Conservation (phyloP, 1,140 invertebrate genomes). For the Paraescarpia echinospica region DNA sequence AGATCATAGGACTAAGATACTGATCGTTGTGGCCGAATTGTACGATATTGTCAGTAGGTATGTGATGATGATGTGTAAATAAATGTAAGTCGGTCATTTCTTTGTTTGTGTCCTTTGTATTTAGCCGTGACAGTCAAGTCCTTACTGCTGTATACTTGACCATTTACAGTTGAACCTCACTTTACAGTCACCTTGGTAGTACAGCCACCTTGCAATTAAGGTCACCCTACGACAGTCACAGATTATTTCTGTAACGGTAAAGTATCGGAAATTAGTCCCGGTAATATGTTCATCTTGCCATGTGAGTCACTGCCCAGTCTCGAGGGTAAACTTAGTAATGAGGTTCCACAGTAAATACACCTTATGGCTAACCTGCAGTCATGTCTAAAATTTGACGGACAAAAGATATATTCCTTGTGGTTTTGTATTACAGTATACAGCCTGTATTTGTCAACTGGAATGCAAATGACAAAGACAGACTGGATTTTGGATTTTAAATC, state of each 20-base stretch:
- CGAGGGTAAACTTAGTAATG: no score
- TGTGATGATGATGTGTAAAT: constrained; percentile 1
- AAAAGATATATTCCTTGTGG: not conserved
- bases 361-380: no score
- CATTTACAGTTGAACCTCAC: no score
- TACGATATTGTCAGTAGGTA: not conserved
- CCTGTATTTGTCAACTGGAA: not conserved
- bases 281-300: not conserved
- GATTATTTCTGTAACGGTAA: no score
- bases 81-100: not conserved
- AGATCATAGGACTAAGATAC: not conserved
- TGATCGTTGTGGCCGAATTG: not conserved
- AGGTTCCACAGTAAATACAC: no score
- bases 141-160: not conserved
- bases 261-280: no score
- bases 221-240: no score
- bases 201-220: no score
- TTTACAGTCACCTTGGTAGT: no score
- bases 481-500: no score
- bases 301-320: not conserved
- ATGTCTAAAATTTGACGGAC: not conserved
- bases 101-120: not conserved
- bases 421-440: not conserved
- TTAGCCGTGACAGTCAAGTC: not conserved
- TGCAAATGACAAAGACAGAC: no score